These are phyloP conservation scores for Phymastichus coffea DNA, from an alignment of 1,140 invertebrate species.

Conservation along the genomic window DNA sequence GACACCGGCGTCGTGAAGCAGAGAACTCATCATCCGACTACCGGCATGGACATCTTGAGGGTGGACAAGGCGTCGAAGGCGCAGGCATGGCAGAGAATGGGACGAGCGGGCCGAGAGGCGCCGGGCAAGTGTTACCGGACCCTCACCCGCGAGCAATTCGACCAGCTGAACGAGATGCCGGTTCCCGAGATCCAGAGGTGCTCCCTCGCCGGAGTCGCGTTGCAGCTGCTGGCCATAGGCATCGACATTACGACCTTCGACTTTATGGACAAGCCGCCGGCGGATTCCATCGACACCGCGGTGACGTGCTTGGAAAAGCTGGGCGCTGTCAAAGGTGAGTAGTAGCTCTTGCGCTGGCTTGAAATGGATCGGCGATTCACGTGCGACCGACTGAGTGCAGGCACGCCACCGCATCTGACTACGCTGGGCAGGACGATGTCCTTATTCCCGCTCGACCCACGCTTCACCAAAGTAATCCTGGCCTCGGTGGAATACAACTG, in stretches of 20 bases:
- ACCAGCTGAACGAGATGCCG: conserved; percentile 68
- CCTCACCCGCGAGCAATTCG: conserved; percentile 75
- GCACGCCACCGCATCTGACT: conserved; percentile 68
- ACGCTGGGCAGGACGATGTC: conserved; percentile 82
- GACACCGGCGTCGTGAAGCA: conserved; percentile 94
- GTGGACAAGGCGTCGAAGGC: conserved; percentile 86
- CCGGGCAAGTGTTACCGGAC: conserved; percentile 82
- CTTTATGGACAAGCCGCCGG: conserved; percentile 85
- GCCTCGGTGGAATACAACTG: conserved; percentile 77
- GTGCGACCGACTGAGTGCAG: too few species aligned
- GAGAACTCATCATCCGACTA: conserved; percentile 76
- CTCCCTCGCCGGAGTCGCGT: conserved; percentile 71
- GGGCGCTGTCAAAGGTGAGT: conserved; percentile 67
- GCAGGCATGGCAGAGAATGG: conserved; percentile 88
- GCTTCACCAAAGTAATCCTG: conserved; percentile 82
- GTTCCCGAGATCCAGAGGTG: conserved; percentile 86
- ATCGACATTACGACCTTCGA: conserved; percentile 83
- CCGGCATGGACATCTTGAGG: conserved; percentile 81
- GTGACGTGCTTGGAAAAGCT: conserved; percentile 72
- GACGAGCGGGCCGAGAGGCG: conserved; percentile 84
- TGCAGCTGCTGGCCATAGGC: conserved; percentile 84
- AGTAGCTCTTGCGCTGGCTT: too few species aligned
- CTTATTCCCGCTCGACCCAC: conserved; percentile 89
- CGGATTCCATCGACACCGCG: conserved; percentile 68
- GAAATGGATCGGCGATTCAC: too few species aligned